These are phyloP conservation scores for Sarcophaga caerulescens DNA, from an alignment of 2,888 invertebrate species.

Conservation along the genomic window DNA sequence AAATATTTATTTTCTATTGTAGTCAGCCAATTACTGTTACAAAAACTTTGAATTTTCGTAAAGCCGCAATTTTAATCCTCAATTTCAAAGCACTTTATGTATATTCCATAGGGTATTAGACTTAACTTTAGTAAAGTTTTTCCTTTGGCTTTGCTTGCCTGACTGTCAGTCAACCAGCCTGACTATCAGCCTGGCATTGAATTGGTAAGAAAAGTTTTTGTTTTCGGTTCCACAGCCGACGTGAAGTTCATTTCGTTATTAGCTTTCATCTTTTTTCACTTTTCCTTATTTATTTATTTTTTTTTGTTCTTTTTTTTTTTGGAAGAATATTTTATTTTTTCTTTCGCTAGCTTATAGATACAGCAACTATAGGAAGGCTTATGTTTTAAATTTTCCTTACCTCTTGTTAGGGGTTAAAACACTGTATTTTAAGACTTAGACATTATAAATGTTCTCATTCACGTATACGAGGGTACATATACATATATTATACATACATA, in stretches of 20 bases:
- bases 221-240: constrained; percentile 9
- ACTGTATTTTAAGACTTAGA: constrained; percentile 38
- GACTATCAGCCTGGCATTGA: background rate
- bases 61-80: background rate
- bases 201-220: constrained; percentile 35
- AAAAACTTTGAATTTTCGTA: constrained; percentile 5
- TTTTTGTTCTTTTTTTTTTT: background rate
- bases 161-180: background rate
- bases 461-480: background rate
- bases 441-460: background rate
- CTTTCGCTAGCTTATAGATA: background rate
- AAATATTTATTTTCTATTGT: background rate
- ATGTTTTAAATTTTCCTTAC: background rate
- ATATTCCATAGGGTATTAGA: background rate
- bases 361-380: background rate
- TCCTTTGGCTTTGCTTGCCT: background rate
- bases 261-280: constrained; percentile 24
- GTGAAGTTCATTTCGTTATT: constrained; percentile 47
- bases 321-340: background rate
- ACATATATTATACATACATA: background rate
- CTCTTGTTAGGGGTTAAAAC: constrained; percentile 29
- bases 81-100: background rate
- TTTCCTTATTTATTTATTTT: background rate
- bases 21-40: background rate
- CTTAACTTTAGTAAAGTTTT: background rate